Evolutionary conservation across 2,888 invertebrate species (phyloP).

Genomic region (Chloromyia formosa): DNA sequence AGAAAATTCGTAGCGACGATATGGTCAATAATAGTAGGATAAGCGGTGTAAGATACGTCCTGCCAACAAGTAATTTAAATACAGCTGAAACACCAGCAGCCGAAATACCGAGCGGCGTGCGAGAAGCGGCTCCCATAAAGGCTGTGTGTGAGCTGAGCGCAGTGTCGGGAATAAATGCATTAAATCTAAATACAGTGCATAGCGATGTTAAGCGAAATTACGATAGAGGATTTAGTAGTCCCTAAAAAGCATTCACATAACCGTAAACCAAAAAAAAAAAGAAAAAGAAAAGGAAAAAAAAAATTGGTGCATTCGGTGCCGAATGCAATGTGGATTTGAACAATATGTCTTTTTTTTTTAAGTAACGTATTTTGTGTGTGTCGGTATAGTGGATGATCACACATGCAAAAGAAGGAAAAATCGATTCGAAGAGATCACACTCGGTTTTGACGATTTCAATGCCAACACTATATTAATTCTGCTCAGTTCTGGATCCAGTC

Average conservation of each 20-base stretch:
- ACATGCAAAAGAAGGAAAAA: not conserved
- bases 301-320: conserved; percentile 6
- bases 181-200: conserved; percentile 70
- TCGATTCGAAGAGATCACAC: conserved; percentile 32
- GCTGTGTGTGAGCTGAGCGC: conserved; percentile 68
- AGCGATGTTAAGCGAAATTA: conserved; percentile 61
- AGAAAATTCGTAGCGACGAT: conserved; percentile 41
- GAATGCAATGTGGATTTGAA: conserved; percentile 38
- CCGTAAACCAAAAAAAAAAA: no score
- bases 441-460: conserved; percentile 21
- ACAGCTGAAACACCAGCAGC: conserved; percentile 43
- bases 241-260: conserved; percentile 53
- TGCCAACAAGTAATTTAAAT: conserved; percentile 55
- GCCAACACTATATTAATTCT: not conserved
- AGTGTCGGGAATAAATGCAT: conserved; percentile 66
- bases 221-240: conserved; percentile 61
- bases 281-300: no score
- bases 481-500: no score
- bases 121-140: conserved; percentile 60
- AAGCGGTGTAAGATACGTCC: conserved; percentile 52
- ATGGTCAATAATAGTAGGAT: conserved; percentile 33
- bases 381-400: not conserved
- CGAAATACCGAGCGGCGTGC: conserved; percentile 47
- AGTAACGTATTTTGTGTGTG: conserved; percentile 6
- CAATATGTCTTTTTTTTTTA: conserved; percentile 30